Conservation (phyloP, 2,888 invertebrate genomes). For the Plebejus anna region DNA sequence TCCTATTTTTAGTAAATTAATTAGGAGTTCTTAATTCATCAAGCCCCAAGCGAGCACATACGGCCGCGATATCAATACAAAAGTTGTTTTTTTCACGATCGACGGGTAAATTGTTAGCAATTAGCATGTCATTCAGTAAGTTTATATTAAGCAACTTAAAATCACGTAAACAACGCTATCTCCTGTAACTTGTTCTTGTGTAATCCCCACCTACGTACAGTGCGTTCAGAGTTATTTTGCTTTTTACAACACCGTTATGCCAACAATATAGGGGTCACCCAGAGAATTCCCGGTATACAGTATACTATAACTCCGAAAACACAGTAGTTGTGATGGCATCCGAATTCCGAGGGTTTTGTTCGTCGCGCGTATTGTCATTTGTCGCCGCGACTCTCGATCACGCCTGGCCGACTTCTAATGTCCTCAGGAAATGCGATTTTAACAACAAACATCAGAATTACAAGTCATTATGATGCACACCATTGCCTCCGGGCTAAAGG, state of each 20-base stretch:
- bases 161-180: background rate
- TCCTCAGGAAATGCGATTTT: conserved; percentile 77
- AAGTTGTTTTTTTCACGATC: no score
- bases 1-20: no score
- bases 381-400: conserved; percentile 60
- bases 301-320: background rate
- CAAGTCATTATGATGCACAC: conserved; percentile 71
- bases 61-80: no score
- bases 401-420: conserved; percentile 67
- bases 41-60: no score
- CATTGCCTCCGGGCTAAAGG: conserved; percentile 72
- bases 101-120: no score
- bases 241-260: background rate
- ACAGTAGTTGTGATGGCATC: conserved; percentile 63
- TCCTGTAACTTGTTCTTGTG: conserved; percentile 45
- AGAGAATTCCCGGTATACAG: background rate
- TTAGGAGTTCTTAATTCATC: no score
- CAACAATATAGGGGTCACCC: background rate
- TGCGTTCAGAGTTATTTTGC: background rate
- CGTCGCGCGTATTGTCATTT: conserved; percentile 48
- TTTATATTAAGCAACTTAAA: background rate
- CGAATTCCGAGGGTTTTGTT: conserved; percentile 70
- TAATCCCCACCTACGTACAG: conserved; percentile 41
- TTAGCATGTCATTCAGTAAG: no score
- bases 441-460: conserved; percentile 76